Evolutionary conservation across 2,797 vertebrate species (phyloP).

Genomic region (Vespertilio murinus): DNA sequence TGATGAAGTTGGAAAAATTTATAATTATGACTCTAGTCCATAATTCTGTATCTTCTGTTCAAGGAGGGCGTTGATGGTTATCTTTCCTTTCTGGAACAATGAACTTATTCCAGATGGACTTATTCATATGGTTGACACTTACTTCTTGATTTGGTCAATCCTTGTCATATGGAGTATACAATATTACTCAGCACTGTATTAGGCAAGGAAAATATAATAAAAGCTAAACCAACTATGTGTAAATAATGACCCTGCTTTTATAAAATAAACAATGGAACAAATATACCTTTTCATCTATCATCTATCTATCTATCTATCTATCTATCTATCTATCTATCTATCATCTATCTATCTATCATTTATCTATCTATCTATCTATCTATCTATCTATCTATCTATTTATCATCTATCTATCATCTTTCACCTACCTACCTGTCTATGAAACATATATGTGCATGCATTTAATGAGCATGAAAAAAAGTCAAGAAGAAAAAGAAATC

Average conservation of each 20-base stretch:
- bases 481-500: neutral
- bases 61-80: rapidly evolving
- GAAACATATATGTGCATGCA: neutral
- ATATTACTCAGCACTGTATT: no score
- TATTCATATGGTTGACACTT: rapidly evolving
- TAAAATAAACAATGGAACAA: neutral
- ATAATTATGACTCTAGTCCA: neutral
- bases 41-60: neutral
- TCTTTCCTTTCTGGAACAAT: neutral
- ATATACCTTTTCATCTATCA: neutral
- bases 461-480: neutral
- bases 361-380: neutral
- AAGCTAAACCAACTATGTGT: neutral
- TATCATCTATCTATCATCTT: neutral
- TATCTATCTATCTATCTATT: neutral
- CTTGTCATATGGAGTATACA: neutral
- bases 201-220: neutral
- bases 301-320: neutral
- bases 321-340: neutral
- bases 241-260: neutral
- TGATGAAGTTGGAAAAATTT: rapidly evolving
- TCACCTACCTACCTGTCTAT: neutral
- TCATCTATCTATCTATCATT: neutral
- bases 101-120: neutral
- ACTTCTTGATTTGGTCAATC: neutral